phyloP scores from a whole-genome alignment of 1,140 invertebrate genomes.

The Cherax destructor region DNA sequence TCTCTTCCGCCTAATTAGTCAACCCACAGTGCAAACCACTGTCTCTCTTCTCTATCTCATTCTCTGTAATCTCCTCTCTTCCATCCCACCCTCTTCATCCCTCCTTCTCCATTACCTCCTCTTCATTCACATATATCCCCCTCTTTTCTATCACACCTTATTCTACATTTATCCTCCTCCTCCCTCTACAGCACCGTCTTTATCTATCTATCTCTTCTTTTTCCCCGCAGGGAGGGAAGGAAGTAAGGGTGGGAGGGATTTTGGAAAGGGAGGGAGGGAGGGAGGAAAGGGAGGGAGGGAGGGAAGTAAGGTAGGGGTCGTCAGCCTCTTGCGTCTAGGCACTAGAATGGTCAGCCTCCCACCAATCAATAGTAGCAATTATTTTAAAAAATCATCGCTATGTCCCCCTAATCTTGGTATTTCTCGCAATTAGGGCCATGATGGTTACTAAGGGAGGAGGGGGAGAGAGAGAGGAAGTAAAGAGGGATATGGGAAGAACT shows the following conservation, averaged over 20 bases:
- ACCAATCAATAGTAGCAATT: conserved; percentile 9
- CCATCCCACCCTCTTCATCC: not conserved
- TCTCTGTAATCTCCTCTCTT: not conserved
- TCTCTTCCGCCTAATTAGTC: not conserved
- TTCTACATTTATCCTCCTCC: too few relatives aligned
- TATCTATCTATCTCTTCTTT: too few relatives aligned
- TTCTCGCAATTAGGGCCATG: conserved; percentile 4
- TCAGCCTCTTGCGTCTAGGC: not conserved
- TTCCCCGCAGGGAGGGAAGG: too few relatives aligned
- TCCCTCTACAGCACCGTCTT: too few relatives aligned
- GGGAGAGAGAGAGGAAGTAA: not conserved
- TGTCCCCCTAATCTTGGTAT: not conserved
- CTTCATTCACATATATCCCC: too few relatives aligned
- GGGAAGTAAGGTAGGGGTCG: not conserved
- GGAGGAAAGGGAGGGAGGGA: too few relatives aligned
- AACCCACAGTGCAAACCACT: too few relatives aligned
- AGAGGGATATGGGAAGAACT: too few relatives aligned
- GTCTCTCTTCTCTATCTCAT: too few relatives aligned
- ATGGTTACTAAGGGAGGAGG: not conserved
- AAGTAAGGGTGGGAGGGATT: too few relatives aligned
- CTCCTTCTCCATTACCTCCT: not conserved
- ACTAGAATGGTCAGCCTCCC: not conserved
- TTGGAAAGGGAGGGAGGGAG: too few relatives aligned
- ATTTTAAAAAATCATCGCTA: not conserved
- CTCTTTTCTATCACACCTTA: too few relatives aligned